phyloP scores from a whole-genome alignment of 1,140 invertebrate species.

The Grapholita molesta region DNA sequence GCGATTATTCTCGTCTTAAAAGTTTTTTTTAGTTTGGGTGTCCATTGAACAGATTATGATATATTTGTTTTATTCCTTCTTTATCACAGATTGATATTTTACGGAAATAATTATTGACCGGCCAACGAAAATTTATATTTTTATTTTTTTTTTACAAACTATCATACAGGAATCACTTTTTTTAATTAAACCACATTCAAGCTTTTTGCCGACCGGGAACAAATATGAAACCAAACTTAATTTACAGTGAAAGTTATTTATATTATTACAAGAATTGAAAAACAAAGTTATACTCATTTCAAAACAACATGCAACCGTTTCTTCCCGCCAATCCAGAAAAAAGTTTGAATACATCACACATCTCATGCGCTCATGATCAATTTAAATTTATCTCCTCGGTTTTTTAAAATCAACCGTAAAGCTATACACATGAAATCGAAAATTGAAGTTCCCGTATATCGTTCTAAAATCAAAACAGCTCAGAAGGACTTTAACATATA shows the following conservation, averaged over 20 bases:
- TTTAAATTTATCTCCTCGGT: not conserved
- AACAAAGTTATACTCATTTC: not conserved
- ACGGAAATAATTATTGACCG: too few relatives aligned
- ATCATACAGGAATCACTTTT: too few relatives aligned
- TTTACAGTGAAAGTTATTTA: not conserved
- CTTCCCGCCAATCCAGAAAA: conserved; percentile 4
- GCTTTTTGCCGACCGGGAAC: too few relatives aligned
- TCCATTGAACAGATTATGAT: too few relatives aligned
- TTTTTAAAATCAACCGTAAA: not conserved
- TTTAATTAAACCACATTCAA: too few relatives aligned
- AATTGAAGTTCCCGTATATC: not conserved
- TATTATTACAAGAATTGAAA: not conserved
- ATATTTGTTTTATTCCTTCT: too few relatives aligned
- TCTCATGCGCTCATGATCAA: not conserved
- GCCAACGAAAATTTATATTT: too few relatives aligned
- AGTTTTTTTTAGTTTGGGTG: too few relatives aligned
- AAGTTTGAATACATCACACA: not conserved
- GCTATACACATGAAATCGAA: not conserved
- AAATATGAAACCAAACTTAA: too few relatives aligned
- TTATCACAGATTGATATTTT: too few relatives aligned
- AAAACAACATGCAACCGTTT: not conserved
- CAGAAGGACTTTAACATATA: not conserved
- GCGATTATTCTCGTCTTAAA: too few relatives aligned
- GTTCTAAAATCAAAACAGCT: not conserved
- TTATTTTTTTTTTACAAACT: too few relatives aligned